Base-by-base conservation (phyloP, 2,797 vertebrate species). In the Dipus sagitta region DNA sequence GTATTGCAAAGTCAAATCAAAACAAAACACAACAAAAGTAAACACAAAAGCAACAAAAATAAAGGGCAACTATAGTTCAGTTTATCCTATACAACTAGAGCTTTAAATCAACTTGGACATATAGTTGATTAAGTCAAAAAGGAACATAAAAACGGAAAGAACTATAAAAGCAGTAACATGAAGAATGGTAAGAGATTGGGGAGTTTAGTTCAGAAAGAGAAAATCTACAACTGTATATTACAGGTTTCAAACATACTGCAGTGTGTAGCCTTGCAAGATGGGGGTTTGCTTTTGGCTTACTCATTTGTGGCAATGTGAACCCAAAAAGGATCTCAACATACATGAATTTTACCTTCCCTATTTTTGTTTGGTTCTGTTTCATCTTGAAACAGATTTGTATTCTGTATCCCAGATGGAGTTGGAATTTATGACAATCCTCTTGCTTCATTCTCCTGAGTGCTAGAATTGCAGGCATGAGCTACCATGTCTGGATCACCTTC, bases 51-150 rank as follows among this genome's bases (percentile, higher is more conserved):
- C 21, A 62, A 62, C 3, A 64, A 18, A 64, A 64, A 24, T 64
- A 79, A 90, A 34, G 92, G 32, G 21, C 78, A 90, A 23, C 17
- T 34, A 14, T 75, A 42, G 28, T 90, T 92, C 38, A 76, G 54
- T 88, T 82, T 92, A 71, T 10, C 64, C 18, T 2, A 38, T 38
- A 17, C 15, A 77, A 1, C 24, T 81, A 78, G 77, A 68, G 13
- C 80, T 93, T 90, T 15, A 24, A 77, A 24, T 94, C 58, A 87
- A 85, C 8, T 76, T 76, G 54, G 80, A 74, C 90, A 78, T 90
- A 58, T 13, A 60, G 23, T 92, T 95, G 75, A 91, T 85, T 23
- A 79, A 94, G 13, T 38, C 38, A 3, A 72, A 21, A 20, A 67
- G 64, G 83, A 88, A 77, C 13, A 82, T 54, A 71, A 87, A 14